Base-by-base conservation (phyloP, 2,797 vertebrate species). In the Scomberomorus guttatus region DNA sequence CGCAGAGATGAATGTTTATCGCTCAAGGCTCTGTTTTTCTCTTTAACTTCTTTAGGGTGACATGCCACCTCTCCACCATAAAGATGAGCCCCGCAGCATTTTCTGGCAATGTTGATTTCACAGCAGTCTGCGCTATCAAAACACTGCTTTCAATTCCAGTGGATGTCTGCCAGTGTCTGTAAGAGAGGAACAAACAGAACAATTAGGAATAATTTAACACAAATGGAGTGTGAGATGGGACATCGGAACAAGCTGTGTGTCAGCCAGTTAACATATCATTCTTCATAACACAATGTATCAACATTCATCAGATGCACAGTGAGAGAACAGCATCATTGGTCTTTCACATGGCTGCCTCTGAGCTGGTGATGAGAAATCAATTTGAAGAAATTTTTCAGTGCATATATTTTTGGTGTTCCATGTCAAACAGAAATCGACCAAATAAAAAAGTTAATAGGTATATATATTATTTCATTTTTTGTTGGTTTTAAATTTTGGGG, bases 91-190 rank as follows among this genome's bases (percentile, higher is more conserved):
- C 65, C 2, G 18, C 61, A 6, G 78, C 46, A 39, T 64, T 75
- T 72, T 37, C 58, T 67, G 58, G 14, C 4, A 24, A 22, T 27
- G 67, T 32, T 68, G 68, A 70, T 56, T 72, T 69, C 57, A 72
- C 48, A 46, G 20, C 51, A 14, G 44, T 68, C 54, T 61, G 48
- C 24, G 42, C 59, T 48, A 62, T 71, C 27, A 68, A 67, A 71
- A 64, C 50, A 42, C 32, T 13, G 46, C 66, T 42, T 55, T 25
- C 14, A 3, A 44, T 62, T 75, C 81, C 82, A 71, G 72, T 50
- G 65, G 75, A 72, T 24, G 20, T 14, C 63, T 32, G 12, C 44
- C 58, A 27, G 60, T n/a, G 57, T 72, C 91, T 93, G 89, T 39
- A 79, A 84, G 11, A 87, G 44, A 80, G 58, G 24, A 79, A 72